phyloP scores from a whole-genome alignment of 2,888 invertebrate genomes.

The Incurvaria masculella region DNA sequence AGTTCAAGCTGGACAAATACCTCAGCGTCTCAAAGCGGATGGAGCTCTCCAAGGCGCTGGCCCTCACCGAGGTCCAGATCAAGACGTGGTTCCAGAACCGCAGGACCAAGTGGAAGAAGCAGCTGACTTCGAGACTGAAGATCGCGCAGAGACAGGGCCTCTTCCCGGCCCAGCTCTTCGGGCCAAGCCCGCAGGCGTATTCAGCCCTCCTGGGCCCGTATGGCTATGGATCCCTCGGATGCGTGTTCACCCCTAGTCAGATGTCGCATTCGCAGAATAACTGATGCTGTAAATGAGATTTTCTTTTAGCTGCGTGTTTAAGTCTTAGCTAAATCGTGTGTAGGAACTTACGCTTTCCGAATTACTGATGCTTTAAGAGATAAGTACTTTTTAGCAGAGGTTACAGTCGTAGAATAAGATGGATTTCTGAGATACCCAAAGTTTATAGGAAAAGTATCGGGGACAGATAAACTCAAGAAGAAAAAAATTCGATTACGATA shows the following conservation, averaged over 20 bases:
- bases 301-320: background rate
- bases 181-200: conserved; percentile 58
- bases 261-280: conserved; percentile 40
- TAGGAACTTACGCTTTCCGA: no score
- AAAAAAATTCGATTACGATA: no score
- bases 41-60: conserved; percentile 86
- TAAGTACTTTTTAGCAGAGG: no score
- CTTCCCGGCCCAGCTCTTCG: conserved; percentile 67
- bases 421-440: no score
- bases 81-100: conserved; percentile 97
- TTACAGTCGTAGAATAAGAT: no score
- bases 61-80: conserved; percentile 91
- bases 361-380: no score
- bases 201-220: conserved; percentile 60
- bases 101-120: conserved; percentile 97
- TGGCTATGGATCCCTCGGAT: conserved; percentile 58
- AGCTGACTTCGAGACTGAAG: conserved; percentile 84
- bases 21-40: conserved; percentile 93
- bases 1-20: conserved; percentile 96
- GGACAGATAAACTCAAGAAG: no score
- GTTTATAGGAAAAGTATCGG: no score
- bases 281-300: no score
- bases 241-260: conserved; percentile 56
- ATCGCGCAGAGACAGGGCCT: conserved; percentile 85
- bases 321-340: conserved; percentile 12